Percentiles rank a stretch among this genome's conserved stretches.
phyloP scores from a whole-genome alignment of 2,797 vertebrate species.

The Glossophaga mutica region DNA sequence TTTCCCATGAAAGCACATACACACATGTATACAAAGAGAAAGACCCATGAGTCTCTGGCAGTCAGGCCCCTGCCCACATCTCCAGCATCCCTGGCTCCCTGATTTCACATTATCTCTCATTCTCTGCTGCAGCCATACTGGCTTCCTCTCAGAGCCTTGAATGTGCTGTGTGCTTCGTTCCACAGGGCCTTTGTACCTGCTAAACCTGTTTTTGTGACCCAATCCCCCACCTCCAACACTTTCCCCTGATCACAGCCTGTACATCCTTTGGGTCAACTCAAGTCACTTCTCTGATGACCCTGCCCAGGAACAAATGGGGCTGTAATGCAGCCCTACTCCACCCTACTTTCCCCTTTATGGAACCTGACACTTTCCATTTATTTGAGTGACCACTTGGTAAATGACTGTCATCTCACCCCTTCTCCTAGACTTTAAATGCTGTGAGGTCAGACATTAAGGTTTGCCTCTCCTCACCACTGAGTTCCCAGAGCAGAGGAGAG shows the following conservation, averaged over 20 bases:
- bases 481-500: neutral
- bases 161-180: neutral
- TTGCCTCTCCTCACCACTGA: neutral
- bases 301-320: neutral
- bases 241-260: neutral
- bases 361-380: neutral
- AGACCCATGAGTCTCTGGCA: neutral
- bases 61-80: neutral
- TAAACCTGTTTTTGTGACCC: neutral
- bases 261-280: neutral
- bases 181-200: neutral
- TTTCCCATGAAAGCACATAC: neutral
- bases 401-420: neutral
- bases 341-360: neutral
- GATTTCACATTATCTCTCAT: neutral
- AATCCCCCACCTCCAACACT: neutral
- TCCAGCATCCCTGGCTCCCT: neutral
- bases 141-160: neutral
- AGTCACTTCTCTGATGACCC: neutral
- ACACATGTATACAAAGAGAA: too few relatives aligned
- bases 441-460: neutral
- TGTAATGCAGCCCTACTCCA: accelerated
- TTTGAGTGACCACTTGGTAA: neutral
- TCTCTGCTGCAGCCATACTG: neutral
- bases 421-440: neutral